These are phyloP conservation scores for Sakesphorus luctuosus DNA, from an alignment of 2,113 vertebrate species.

Conservation along the genomic window DNA sequence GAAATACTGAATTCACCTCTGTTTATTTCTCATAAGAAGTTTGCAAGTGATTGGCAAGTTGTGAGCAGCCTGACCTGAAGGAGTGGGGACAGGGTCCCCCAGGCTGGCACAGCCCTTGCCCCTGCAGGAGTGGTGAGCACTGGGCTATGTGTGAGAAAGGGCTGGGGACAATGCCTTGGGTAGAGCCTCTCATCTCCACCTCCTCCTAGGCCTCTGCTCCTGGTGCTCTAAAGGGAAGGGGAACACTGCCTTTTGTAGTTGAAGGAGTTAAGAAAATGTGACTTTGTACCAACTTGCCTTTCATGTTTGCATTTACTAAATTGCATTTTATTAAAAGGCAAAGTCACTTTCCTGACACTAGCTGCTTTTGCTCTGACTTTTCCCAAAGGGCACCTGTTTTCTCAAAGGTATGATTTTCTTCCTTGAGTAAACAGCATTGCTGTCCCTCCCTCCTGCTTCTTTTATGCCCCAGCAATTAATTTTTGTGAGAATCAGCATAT, in stretches of 20 bases:
- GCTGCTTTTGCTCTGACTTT: not conserved
- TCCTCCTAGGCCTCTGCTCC: not conserved
- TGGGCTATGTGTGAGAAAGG: not conserved
- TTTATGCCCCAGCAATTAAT: not conserved
- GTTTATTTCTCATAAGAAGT: not conserved
- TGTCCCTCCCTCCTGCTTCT: not conserved
- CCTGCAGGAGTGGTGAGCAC: not conserved
- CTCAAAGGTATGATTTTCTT: not conserved
- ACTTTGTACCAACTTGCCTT: not conserved
- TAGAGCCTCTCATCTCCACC: not conserved
- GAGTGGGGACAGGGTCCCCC: no score
- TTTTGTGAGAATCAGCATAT: not conserved
- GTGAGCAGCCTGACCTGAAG: not conserved
- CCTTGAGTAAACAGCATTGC: not conserved
- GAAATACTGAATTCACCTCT: not conserved
- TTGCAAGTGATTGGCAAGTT: not conserved
- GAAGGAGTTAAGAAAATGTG: not conserved
- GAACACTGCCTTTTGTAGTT: accelerated
- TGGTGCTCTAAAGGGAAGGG: not conserved
- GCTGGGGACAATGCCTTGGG: not conserved
- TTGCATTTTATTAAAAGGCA: not conserved
- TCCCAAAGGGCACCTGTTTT: not conserved
- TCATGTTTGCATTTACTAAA: not conserved
- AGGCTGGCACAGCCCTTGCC: not conserved
- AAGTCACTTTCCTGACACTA: not conserved